Evolutionary conservation across 2,113 vertebrate species (phyloP).

Genomic region (Ictalurus furcatus): DNA sequence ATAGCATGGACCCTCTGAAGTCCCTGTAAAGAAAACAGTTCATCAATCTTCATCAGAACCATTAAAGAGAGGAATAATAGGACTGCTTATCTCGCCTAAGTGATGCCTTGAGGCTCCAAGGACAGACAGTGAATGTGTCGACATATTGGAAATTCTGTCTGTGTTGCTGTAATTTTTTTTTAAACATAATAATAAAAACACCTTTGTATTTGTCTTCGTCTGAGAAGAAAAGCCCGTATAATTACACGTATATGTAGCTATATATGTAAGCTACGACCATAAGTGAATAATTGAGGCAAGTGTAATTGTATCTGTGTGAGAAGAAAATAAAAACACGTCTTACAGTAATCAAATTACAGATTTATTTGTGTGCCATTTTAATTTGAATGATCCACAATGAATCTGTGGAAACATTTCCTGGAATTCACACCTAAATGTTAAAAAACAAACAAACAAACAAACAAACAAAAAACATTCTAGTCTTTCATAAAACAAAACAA

Average conservation of each 20-base stretch:
- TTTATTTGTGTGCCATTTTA: conserved; percentile 1
- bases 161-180: conserved; percentile 6
- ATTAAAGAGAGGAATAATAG: conserved; percentile 64
- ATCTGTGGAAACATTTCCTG: background rate
- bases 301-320: background rate
- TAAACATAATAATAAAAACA: background rate
- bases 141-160: conserved; percentile 40
- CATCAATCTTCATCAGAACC: conserved; percentile 76
- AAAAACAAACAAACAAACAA: background rate
- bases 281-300: background rate
- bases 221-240: background rate
- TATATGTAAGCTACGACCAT: background rate
- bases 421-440: background rate
- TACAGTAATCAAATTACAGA: background rate
- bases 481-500: conserved; percentile 25
- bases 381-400: background rate
- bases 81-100: conserved; percentile 54
- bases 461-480: background rate
- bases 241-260: background rate
- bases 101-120: conserved; percentile 50
- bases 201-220: background rate
- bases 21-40: conserved; percentile 75
- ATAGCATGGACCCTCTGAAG: conserved; percentile 68
- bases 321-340: background rate
- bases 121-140: conserved; percentile 46